phyloP scores from a whole-genome alignment of 2,113 vertebrate genomes.

The Lagenorhynchus albirostris region DNA sequence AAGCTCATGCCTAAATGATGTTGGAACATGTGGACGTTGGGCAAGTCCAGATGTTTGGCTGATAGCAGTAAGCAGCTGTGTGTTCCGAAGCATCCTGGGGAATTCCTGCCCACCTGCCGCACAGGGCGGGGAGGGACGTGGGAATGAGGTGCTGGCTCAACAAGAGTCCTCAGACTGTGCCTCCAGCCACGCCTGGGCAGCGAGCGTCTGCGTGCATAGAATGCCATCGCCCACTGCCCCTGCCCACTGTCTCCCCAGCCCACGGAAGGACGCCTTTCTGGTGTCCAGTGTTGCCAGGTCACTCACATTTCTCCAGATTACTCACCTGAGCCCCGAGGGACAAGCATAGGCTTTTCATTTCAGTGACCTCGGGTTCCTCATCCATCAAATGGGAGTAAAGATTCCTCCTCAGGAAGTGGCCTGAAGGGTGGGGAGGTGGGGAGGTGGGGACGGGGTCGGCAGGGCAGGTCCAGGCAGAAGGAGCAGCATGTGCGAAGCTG shows the following conservation, averaged over 20 bases:
- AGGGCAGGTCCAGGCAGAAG: not conserved
- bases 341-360: not conserved
- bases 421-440: not conserved
- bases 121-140: rapidly evolving
- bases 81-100: not conserved
- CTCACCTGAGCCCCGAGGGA: not conserved
- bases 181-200: not conserved
- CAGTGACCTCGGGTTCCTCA: not conserved
- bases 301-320: not conserved
- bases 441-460: rapidly evolving
- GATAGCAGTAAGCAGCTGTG: not conserved
- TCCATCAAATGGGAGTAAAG: not conserved
- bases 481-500: not conserved
- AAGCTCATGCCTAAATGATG: not conserved
- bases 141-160: not conserved
- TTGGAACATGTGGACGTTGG: not conserved
- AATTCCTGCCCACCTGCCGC: not conserved
- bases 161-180: not conserved
- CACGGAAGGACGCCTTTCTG: not conserved
- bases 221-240: not conserved
- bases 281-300: not conserved
- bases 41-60: not conserved
- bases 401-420: not conserved
- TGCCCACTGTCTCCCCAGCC: not conserved
- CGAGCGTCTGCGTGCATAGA: rapidly evolving